Conservation (phyloP, 2,888 invertebrate species). For the Caenorhabditis imperialis region DNA sequence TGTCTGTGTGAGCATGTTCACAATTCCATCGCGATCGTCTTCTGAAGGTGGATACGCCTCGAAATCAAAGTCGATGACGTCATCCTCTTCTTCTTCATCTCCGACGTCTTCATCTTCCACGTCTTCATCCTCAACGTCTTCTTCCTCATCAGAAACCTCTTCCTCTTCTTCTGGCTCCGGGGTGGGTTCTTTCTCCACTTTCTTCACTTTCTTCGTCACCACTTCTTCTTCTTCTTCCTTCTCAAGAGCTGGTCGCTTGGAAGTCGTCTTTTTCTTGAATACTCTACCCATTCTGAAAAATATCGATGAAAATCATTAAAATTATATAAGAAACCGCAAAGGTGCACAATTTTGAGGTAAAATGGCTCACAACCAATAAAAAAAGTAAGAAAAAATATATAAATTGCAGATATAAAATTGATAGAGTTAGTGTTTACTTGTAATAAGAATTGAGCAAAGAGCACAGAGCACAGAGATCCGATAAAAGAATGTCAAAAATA, state of each 20-base stretch:
- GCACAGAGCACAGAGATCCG: no score
- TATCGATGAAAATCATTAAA: no score
- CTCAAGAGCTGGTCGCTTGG: constrained; percentile 15
- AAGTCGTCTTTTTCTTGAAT: constrained; percentile 36
- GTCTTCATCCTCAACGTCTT: constrained; percentile 28
- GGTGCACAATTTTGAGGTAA: no score
- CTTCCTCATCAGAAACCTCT: constrained; percentile 33
- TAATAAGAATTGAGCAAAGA: no score
- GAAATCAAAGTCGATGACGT: constrained; percentile 70
- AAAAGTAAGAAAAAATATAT: constrained; percentile 1
- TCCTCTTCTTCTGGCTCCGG: constrained; percentile 32
- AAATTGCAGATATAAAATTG: no score
- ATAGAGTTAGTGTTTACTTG: no score
- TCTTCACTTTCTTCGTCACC: constrained; percentile 28
- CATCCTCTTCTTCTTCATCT: constrained; percentile 25
- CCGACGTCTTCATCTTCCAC: constrained; percentile 12
- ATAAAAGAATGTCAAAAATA: no score
- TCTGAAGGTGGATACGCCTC: constrained; percentile 71
- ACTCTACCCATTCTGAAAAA: constrained; percentile 40
- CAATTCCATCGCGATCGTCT: constrained; percentile 68
- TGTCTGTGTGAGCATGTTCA: constrained; percentile 74
- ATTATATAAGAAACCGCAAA: no score
- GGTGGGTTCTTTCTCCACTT: constrained; percentile 20
- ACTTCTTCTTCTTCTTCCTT: constrained; percentile 10
- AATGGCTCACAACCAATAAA: not conserved